phyloP scores from a whole-genome alignment of 2,113 vertebrate genomes.

The Actenoides lindsayi region DNA sequence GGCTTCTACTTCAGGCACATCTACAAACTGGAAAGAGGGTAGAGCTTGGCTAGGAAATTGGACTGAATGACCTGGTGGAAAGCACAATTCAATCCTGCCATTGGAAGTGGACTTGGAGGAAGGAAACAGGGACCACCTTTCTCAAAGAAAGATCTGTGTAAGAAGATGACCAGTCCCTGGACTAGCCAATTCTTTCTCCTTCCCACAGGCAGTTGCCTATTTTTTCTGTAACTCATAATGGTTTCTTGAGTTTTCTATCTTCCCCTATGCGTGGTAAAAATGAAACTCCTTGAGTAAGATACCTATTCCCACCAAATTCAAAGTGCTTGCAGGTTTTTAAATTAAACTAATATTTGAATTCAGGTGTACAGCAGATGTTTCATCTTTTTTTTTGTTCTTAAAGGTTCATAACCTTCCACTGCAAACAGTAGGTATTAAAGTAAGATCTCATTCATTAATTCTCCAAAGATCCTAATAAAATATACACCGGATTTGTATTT shows the following conservation, averaged over 20 bases:
- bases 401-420: neutral
- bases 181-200: neutral
- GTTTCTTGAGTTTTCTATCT: neutral
- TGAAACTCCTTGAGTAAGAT: neutral
- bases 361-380: neutral
- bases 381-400: neutral
- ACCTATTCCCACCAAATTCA: neutral
- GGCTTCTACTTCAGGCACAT: neutral
- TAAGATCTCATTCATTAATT: neutral
- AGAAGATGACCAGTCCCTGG: neutral
- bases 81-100: neutral
- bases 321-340: neutral
- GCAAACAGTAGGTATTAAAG: neutral
- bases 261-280: neutral
- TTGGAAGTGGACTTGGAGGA: neutral
- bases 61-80: neutral
- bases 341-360: neutral
- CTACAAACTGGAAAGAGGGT: neutral
- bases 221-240: neutral
- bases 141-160: neutral
- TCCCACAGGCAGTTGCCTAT: neutral
- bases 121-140: neutral
- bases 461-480: slow-evolving; percentile 8
- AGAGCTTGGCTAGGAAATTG: neutral
- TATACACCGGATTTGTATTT: neutral